These are phyloP conservation scores for Gymnothorax javanicus DNA, from an alignment of 2,797 vertebrate species.

Conservation along the genomic window DNA sequence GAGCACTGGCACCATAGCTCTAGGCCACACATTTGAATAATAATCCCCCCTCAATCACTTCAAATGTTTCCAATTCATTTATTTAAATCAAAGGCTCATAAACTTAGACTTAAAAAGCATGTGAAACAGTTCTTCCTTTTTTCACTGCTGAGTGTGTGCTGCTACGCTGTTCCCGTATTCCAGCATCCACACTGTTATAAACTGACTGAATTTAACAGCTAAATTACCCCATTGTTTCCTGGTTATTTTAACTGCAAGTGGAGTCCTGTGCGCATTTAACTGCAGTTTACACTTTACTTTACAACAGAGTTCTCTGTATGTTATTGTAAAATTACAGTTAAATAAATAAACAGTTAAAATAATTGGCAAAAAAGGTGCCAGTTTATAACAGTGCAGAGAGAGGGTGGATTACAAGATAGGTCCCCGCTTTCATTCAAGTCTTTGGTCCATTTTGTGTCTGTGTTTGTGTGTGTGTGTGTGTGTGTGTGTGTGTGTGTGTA, in stretches of 20 bases:
- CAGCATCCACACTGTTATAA: neutral
- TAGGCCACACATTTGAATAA: constrained; percentile 63
- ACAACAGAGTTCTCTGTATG: too few relatives aligned
- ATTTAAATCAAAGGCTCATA: constrained; percentile 58
- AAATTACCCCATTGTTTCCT: too few relatives aligned
- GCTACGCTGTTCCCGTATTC: constrained; percentile 12
- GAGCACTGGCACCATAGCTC: constrained; percentile 50
- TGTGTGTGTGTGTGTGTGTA: constrained; percentile 33
- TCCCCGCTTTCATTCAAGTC: neutral
- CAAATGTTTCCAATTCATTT: constrained; percentile 60
- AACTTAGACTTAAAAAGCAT: constrained; percentile 51
- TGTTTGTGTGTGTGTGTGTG: constrained; percentile 37
- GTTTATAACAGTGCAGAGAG: neutral
- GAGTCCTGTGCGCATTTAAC: too few relatives aligned
- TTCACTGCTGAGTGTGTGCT: constrained; percentile 17
- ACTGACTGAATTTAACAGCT: too few relatives aligned
- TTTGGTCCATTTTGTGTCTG: neutral
- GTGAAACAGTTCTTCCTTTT: constrained; percentile 38
- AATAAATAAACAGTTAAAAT: too few relatives aligned
- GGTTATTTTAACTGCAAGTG: too few relatives aligned
- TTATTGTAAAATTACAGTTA: too few relatives aligned
- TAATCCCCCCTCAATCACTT: constrained; percentile 65
- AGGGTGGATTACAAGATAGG: neutral
- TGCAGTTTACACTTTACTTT: too few relatives aligned
- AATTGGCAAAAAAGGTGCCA: too few relatives aligned